Percentiles rank a stretch among this genome's conserved stretches.
These are phyloP conservation scores for Neosalanx taihuensis DNA, from an alignment of 2,797 vertebrate species.

Conservation along the genomic window DNA sequence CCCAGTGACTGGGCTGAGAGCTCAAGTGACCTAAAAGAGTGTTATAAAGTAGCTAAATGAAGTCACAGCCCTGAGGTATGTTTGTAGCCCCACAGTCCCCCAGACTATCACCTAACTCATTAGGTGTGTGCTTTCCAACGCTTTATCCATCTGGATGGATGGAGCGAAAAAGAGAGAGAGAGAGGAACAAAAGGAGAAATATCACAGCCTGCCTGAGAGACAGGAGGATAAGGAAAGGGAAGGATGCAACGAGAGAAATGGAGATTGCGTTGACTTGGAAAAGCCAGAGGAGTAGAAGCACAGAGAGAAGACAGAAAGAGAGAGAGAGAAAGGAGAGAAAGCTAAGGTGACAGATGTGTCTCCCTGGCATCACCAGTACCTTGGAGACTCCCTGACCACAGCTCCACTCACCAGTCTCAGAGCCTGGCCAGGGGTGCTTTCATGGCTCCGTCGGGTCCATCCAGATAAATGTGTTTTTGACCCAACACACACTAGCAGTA, in stretches of 20 bases:
- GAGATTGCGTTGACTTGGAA: too few species aligned
- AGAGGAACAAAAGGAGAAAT: constrained; percentile 1
- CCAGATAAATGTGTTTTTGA: constrained; percentile 47
- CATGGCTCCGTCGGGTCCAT: constrained; percentile 56
- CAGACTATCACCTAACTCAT: constrained; percentile 17
- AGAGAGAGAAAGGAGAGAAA: neutral
- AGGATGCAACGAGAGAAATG: neutral
- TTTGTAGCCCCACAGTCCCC: constrained; percentile 15
- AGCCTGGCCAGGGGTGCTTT: constrained; percentile 44
- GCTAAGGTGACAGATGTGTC: constrained; percentile 27
- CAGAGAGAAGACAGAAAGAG: too few species aligned
- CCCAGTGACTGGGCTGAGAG: neutral
- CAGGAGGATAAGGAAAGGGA: constrained; percentile 17
- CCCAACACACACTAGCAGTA: constrained; percentile 53
- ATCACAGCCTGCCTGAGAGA: neutral
- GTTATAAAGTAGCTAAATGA: neutral
- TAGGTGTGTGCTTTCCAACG: constrained; percentile 37
- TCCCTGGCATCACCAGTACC: constrained; percentile 42
- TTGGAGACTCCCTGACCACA: constrained; percentile 51
- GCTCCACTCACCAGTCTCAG: constrained; percentile 50
- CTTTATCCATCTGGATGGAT: constrained; percentile 51
- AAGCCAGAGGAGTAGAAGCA: too few species aligned
- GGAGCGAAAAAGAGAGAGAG: constrained; percentile 22
- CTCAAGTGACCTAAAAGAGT: too few species aligned
- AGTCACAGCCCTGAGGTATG: constrained; percentile 6